Conservation (phyloP, 1,140 invertebrate species). For the Diachasmimorpha longicaudata region DNA sequence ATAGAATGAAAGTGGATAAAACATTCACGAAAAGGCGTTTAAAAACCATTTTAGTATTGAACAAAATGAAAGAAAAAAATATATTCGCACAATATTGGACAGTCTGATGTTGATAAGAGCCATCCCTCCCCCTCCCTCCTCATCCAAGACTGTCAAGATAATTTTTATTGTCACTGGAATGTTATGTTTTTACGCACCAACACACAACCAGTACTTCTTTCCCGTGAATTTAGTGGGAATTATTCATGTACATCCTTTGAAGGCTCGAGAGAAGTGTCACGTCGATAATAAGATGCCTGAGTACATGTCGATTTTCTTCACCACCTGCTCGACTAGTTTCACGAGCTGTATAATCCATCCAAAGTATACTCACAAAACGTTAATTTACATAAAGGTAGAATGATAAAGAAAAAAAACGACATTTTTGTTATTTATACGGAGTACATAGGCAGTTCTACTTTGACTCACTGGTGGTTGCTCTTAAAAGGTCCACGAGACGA, state of each 20-base stretch:
- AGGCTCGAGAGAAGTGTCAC: conserved; percentile 3
- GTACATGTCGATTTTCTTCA: background rate
- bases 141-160: background rate
- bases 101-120: background rate
- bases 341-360: conserved; percentile 3
- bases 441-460: background rate
- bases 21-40: background rate
- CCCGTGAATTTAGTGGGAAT: background rate
- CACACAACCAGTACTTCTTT: background rate
- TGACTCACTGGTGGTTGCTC: background rate
- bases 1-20: too few relatives aligned
- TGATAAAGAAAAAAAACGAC: background rate
- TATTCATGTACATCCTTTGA: background rate
- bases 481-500: background rate
- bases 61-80: background rate
- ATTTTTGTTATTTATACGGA: background rate
- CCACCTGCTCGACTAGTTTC: conserved; percentile 15
- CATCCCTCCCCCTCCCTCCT: background rate
- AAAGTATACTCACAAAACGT: background rate
- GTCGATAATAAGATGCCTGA: conserved; percentile 3
- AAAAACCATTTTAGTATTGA: background rate
- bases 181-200: background rate
- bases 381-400: background rate
- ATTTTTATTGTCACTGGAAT: background rate
- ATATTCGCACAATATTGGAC: background rate